Base-by-base conservation (phyloP, 2,797 vertebrate species). In the Vultur gryphus region DNA sequence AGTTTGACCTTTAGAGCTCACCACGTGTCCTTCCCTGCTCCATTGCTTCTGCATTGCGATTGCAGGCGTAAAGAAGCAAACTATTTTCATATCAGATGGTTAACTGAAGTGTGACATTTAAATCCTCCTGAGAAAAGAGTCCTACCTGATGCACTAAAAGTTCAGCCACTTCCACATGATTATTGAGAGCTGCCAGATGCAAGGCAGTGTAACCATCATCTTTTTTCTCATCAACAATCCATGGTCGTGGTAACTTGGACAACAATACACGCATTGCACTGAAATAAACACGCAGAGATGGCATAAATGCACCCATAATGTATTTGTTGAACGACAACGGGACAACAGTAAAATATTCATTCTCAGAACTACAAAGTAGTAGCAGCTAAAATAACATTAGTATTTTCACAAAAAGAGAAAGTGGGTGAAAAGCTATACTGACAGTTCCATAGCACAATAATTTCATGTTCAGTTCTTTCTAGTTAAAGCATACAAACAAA, bases 201-300 rank as follows among this genome's bases (percentile, higher is more conserved):
- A 99, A 98, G 10, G 99, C 99, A 8, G 99, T 99, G 97, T 99
- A 99, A 37, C 99, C 99, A 77, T 99, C 99, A 59, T 99, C 99
- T 96, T 99, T 99, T 97, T 99, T 99, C 98, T 99, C 99, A 10
- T 99, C 99, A 62, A 99, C 99, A 66, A 99, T 99, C 99, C 99
- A 99, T 0, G 99, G 99, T 85, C 99, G 98, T 13, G 99, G 99
- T 93, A 99, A 98, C 97, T 99, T 99, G 93, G 99, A 99, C 19
- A 99, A 97, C 94, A 99, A 98, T 54, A 99, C 99, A 18, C 99
- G 99, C 99, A 99, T 99, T 82, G 99, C 99, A 96, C 99, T 99
- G 91, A 93, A 97, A 94, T 17, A 93, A 82, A 84, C 9, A 76
- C 7, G 43, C 49, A 81, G 85, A 84, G 25, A 80, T 31, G 20